These are phyloP conservation scores for Norana najaformis DNA, from an alignment of 2,888 invertebrate species.

Conservation along the genomic window DNA sequence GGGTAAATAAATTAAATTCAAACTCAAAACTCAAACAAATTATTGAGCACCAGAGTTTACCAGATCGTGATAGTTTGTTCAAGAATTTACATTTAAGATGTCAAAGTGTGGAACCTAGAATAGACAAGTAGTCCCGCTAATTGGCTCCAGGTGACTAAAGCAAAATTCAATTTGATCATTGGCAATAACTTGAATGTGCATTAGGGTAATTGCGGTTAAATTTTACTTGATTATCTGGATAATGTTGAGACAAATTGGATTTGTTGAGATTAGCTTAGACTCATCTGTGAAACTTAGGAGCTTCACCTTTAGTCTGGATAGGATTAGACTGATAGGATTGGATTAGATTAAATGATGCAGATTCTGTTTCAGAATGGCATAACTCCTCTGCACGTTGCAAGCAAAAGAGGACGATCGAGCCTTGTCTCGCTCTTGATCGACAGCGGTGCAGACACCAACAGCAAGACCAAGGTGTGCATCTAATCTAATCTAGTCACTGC, in stretches of 20 bases:
- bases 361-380: constrained; percentile 35
- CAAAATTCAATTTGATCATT: too few relatives aligned
- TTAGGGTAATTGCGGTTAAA: background rate
- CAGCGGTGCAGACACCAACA: constrained; percentile 31
- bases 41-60: too few relatives aligned
- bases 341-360: background rate
- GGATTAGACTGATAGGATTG: background rate
- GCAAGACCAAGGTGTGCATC: constrained; percentile 27
- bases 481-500: background rate
- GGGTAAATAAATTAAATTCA: background rate
- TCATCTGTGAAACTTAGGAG: too few relatives aligned
- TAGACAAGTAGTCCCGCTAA: background rate
- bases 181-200: background rate
- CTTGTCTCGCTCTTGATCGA: constrained; percentile 31
- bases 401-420: constrained; percentile 33
- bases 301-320: background rate
- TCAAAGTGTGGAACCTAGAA: background rate
- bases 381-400: constrained; percentile 36
- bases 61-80: too few relatives aligned
- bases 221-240: background rate
- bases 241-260: background rate
- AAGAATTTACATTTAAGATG: background rate
- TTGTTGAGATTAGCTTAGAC: background rate
- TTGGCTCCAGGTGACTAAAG: too few relatives aligned
- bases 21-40: background rate